These are phyloP conservation scores for Dromiciops gliroides DNA, from an alignment of 2,113 vertebrate species.

Conservation along the genomic window DNA sequence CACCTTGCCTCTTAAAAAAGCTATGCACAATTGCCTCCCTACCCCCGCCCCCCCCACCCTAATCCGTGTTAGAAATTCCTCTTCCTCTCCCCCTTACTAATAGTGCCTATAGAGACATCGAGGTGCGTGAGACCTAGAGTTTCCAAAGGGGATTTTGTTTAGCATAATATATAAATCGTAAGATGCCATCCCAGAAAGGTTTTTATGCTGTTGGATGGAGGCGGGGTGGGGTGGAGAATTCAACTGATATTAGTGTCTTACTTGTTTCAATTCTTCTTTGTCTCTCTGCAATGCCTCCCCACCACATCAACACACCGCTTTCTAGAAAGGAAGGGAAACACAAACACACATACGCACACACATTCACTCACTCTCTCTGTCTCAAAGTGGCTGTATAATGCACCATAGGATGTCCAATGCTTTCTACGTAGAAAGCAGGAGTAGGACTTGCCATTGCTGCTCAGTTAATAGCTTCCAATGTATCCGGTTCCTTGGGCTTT, in stretches of 20 bases:
- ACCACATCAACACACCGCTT: background rate
- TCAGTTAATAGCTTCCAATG: conserved; percentile 26
- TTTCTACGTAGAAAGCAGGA: background rate
- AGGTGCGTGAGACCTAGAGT: background rate
- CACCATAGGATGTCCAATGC: background rate
- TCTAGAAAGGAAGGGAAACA: background rate
- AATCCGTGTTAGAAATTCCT: background rate
- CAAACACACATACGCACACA: too few species aligned
- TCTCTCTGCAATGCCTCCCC: background rate
- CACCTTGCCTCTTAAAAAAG: background rate
- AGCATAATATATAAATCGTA: conserved; percentile 5
- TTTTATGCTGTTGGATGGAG: background rate
- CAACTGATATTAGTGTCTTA: background rate
- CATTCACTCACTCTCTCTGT: background rate
- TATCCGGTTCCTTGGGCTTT: conserved; percentile 56
- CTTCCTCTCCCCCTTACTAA: background rate
- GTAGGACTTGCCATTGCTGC: background rate
- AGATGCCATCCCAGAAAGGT: background rate
- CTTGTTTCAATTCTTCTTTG: background rate
- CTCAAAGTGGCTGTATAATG: background rate
- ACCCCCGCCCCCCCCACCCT: background rate
- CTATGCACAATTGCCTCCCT: background rate
- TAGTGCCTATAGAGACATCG: background rate
- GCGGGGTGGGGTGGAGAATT: background rate
- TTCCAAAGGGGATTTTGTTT: background rate